Conservation (phyloP, 2,888 invertebrate genomes). For the Hesperia comma region DNA sequence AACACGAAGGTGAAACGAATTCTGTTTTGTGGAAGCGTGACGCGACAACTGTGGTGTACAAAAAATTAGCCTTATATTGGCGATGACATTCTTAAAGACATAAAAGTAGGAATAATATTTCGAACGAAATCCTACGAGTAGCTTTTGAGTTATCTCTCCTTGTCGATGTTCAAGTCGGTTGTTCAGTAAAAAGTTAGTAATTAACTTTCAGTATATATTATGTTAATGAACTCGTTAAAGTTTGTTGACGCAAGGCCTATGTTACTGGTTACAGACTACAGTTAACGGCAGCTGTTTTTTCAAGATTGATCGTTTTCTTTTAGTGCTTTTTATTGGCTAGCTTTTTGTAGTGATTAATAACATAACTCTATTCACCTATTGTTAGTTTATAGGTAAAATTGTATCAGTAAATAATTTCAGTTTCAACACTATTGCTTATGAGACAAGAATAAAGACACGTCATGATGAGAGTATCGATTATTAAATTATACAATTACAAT, state of each 20-base stretch:
- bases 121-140: constrained; percentile 5
- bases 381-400: not conserved
- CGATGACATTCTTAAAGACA: not conserved
- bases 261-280: no score
- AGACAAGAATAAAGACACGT: no score
- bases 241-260: not conserved
- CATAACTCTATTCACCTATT: not conserved
- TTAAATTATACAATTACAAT: no score
- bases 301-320: constrained; percentile 5
- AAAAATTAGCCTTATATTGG: constrained; percentile 30
- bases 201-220: constrained; percentile 38
- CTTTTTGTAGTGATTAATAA: constrained; percentile 2
- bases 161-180: no score
- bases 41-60: constrained; percentile 32
- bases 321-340: not conserved
- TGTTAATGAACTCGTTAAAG: constrained; percentile 32
- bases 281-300: not conserved
- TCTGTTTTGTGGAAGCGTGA: constrained; percentile 11
- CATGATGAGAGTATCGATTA: no score
- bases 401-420: not conserved
- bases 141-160: no score
- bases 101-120: no score
- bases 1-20: constrained; percentile 20
- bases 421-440: no score
- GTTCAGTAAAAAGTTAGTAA: no score